Evolutionary conservation across 1,140 invertebrate species (phyloP), one percentile per base, ranked within the genome.

Genomic region (Luehdorfia chinensis): DNA sequence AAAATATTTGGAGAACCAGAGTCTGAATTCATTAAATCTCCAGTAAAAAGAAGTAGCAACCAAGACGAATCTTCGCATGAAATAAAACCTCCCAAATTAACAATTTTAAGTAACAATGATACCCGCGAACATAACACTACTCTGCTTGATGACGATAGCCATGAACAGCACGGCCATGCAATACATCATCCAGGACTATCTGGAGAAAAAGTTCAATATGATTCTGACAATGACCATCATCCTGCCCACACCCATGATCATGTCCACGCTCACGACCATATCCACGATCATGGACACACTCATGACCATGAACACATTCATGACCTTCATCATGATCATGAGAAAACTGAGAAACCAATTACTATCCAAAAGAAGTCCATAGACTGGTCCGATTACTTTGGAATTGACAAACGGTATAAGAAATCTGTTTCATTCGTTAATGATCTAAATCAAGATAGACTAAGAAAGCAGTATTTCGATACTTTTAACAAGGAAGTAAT

Each of bases 301-400:
- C 66, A 77, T 19, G 75, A 81, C 19, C 75, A 79, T 52, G 69
- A 69, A 13, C 53, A 78, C 39, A 33, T 58, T 18, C 50, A 67
- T 31, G 47, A 59, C 5, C 54, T 69, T 31, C 31, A 52, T 13
- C 58, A 72, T 30, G 55, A 59, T 25, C 48, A 69, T 11, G 47
- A 55, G 15, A 58, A 66, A 37, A 41, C 34, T 47, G 66, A 87
- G 25, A 87, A 89, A 61, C 81, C 88, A 3, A 85, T 91, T 15
- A 85, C 87, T 25, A 78, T 93, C 2, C 90, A 89, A 54, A 95
- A 95, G 74, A 95, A 95, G 73, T 94, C 93, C 6, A 90, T 95
- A 23, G 91, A 95, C 57, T 96, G 94, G 94, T 94, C 93, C 0
- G 90, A 94, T 37, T 95, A 95, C 59, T 95, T 95, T 65, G 94